A percentile compares a stretch with the other conserved stretches of the same genome.
Evolutionary conservation across 2,888 invertebrate genomes (phyloP).

Genomic region (Isoperla grammatica): DNA sequence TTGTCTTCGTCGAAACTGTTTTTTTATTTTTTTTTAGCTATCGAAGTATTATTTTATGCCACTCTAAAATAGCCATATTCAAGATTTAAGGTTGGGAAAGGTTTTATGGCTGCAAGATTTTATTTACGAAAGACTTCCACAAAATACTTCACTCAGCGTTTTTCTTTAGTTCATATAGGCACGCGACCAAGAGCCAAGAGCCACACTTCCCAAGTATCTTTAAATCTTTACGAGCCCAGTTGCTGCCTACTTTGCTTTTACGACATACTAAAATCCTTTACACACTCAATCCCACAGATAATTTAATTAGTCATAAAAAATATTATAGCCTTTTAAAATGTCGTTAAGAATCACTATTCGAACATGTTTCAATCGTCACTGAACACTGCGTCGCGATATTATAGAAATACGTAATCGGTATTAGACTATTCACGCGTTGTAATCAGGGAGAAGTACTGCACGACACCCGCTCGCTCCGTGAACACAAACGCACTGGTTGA

Average conservation of each 20-base stretch:
- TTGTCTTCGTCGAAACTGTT: too few relatives aligned
- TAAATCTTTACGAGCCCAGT: constrained; percentile 17
- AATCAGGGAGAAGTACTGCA: not conserved
- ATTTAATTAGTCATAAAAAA: constrained; percentile 18
- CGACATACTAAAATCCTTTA: constrained; percentile 15
- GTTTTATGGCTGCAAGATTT: too few relatives aligned
- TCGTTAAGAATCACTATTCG: constrained; percentile 5
- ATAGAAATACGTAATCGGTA: constrained; percentile 3
- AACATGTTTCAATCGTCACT: constrained; percentile 9
- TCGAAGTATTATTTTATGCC: too few relatives aligned
- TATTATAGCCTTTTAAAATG: constrained; percentile 8
- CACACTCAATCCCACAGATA: constrained; percentile 13
- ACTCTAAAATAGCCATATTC: too few relatives aligned
- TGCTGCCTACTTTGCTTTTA: constrained; percentile 16
- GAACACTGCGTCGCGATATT: not conserved
- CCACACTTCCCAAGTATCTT: constrained; percentile 6
- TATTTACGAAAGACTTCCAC: too few relatives aligned
- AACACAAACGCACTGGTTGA: constrained; percentile 15
- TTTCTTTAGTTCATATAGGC: not conserved
- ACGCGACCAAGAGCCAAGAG: constrained; percentile 5
- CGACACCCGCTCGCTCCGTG: constrained; percentile 7
- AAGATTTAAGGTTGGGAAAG: too few relatives aligned
- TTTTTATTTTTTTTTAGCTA: too few relatives aligned
- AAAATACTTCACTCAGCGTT: not conserved
- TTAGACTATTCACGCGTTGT: not conserved